phyloP scores from a whole-genome alignment of 64 coral and sea anemone genomes.

The Pocillopora damicornis region DNA sequence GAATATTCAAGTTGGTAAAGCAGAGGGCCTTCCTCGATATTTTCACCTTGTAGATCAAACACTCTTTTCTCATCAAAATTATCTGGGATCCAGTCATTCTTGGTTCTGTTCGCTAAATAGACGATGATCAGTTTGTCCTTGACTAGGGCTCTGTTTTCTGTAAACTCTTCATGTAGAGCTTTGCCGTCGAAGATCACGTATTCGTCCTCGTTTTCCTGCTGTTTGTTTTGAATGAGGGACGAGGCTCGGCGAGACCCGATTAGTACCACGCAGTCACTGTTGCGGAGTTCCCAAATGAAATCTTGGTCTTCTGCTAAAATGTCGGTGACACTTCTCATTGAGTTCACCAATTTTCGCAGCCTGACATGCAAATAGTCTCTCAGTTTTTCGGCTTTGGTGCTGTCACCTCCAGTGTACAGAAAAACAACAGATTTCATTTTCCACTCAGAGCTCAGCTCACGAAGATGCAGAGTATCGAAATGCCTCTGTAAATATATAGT shows the following conservation, averaged over 20 bases:
- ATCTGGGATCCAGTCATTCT: background rate
- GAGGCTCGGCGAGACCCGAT: conserved; percentile 27
- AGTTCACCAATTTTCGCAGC: background rate
- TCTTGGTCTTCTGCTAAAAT: conserved; percentile 18
- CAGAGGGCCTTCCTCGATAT: background rate
- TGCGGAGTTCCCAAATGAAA: background rate
- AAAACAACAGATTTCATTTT: conserved; percentile 36
- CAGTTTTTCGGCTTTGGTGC: conserved; percentile 30
- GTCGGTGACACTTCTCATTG: conserved; percentile 9
- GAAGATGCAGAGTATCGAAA: too few relatives aligned
- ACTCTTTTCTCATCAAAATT: conserved; percentile 18
- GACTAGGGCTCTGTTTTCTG: background rate
- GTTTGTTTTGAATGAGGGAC: conserved; percentile 18
- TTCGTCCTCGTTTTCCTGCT: conserved; percentile 17
- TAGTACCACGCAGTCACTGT: conserved; percentile 11
- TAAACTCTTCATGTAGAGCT: conserved; percentile 20
- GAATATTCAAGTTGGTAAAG: conserved; percentile 36
- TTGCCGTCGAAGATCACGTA: conserved; percentile 26
- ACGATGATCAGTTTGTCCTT: conserved; percentile 21
- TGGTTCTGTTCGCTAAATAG: background rate
- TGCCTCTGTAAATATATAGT: too few relatives aligned
- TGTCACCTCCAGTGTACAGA: conserved; percentile 26
- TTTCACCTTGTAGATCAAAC: background rate
- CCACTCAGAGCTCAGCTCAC: too few relatives aligned
- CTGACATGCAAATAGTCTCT: conserved; percentile 33